These are phyloP conservation scores for Epicauta chinensis DNA, from an alignment of 1,140 invertebrate genomes.

Conservation along the genomic window DNA sequence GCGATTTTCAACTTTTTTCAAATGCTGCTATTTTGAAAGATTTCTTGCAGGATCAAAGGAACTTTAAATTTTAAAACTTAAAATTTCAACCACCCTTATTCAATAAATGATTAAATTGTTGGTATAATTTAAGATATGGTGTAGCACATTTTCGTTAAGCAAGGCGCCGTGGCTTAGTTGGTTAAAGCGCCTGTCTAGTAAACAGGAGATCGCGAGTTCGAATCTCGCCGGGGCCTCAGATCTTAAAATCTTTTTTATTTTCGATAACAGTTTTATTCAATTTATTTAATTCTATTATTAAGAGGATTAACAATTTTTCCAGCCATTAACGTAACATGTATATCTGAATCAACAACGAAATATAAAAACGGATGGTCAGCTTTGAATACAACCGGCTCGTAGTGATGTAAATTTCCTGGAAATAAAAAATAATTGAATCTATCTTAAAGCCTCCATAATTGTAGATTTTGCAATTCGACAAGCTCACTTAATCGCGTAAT, in stretches of 20 bases:
- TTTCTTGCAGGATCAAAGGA: no score
- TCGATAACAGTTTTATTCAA: no score
- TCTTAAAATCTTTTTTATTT: no score
- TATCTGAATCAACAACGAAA: slow-evolving; percentile 72
- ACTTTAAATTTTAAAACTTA: no score
- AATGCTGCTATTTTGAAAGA: no score
- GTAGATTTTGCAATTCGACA: slow-evolving; percentile 21
- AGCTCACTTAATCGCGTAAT: slow-evolving; percentile 8
- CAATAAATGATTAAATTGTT: no score
- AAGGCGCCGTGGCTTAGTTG: slow-evolving; percentile 53
- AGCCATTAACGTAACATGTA: slow-evolving; percentile 68
- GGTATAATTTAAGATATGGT: no score
- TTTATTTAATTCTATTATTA: slow-evolving; percentile 63
- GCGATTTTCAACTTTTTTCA: no score
- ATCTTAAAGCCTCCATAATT: slow-evolving; percentile 16
- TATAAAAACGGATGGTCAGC: slow-evolving; percentile 74
- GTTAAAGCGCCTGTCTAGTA: slow-evolving; percentile 56
- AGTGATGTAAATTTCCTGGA: slow-evolving; percentile 23
- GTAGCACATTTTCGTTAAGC: no score
- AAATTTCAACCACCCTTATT: no score
- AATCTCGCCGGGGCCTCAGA: slow-evolving; percentile 49
- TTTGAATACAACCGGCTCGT: slow-evolving; percentile 58
- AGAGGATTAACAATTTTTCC: slow-evolving; percentile 75
- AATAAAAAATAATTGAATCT: slow-evolving; percentile 7
- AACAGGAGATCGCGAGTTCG: slow-evolving; percentile 54